These are phyloP conservation scores for Carapus acus DNA, from an alignment of 2,797 vertebrate species.

Conservation along the genomic window DNA sequence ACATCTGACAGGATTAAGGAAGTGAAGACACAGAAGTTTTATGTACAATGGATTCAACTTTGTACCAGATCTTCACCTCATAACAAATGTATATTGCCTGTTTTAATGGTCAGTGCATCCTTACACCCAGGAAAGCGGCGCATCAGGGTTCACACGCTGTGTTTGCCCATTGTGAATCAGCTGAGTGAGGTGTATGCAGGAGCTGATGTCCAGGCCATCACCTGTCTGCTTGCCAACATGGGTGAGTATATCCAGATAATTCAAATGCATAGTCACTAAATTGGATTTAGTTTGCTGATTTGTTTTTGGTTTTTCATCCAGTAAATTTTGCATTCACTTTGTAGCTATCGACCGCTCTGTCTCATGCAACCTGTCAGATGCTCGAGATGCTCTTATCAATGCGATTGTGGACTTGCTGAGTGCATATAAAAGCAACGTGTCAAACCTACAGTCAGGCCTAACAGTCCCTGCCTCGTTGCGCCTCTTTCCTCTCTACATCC, in stretches of 20 bases:
- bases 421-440: slow-evolving; percentile 82
- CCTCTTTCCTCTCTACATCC: slow-evolving; percentile 88
- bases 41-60: not conserved
- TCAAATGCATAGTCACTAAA: not conserved
- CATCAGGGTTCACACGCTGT: slow-evolving; percentile 93
- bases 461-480: slow-evolving; percentile 81
- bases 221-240: slow-evolving; percentile 95
- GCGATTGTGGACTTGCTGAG: slow-evolving; percentile 85
- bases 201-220: slow-evolving; percentile 88
- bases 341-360: slow-evolving; percentile 89
- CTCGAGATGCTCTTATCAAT: slow-evolving; percentile 93
- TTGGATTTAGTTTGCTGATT: not conserved
- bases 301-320: too few species aligned
- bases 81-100: not conserved
- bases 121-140: slow-evolving; percentile 82
- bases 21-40: too few species aligned
- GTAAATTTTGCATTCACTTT: fast-evolving
- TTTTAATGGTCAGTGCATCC: not conserved
- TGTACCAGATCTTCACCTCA: not conserved
- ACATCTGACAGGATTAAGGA: too few species aligned
- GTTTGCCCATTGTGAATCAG: slow-evolving; percentile 90
- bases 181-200: slow-evolving; percentile 89
- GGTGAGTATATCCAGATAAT: slow-evolving; percentile 70
- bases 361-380: slow-evolving; percentile 87
- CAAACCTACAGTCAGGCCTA: slow-evolving; percentile 79